These are phyloP conservation scores for Lamellibrachia satsuma DNA, from an alignment of 2,888 invertebrate genomes.

Conservation along the genomic window DNA sequence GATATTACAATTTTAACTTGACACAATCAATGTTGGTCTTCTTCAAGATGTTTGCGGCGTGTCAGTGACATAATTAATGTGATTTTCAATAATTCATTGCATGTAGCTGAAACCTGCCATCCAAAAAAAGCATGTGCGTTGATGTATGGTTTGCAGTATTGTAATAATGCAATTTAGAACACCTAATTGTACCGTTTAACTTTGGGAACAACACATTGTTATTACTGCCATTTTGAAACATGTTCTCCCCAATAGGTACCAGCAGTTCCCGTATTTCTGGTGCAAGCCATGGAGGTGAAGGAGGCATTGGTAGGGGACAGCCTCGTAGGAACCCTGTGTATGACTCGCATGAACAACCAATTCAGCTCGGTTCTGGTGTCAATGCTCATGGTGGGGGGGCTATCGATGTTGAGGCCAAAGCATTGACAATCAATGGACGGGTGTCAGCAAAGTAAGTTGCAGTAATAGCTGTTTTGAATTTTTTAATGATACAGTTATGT, in stretches of 20 bases:
- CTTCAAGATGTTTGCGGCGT: too few species aligned
- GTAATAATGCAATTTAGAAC: too few species aligned
- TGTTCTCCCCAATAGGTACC: background rate
- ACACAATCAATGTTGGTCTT: too few species aligned
- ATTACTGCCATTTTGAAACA: background rate
- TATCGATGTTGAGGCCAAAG: background rate
- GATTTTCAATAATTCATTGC: too few species aligned
- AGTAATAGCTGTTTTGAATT: background rate
- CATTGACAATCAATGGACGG: background rate
- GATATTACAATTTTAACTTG: too few species aligned
- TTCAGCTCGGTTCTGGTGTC: conserved; percentile 17
- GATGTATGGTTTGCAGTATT: too few species aligned
- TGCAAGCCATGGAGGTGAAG: background rate
- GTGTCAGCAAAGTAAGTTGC: background rate
- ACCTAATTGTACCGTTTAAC: too few species aligned
- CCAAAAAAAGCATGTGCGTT: too few species aligned
- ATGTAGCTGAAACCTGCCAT: too few species aligned
- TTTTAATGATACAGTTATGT: background rate
- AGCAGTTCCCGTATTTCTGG: background rate
- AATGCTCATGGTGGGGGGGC: background rate
- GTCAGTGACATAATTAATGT: too few species aligned
- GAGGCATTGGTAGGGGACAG: background rate
- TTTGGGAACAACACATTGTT: background rate
- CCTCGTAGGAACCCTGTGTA: background rate
- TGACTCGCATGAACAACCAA: background rate